Base-by-base conservation (phyloP, 2,797 vertebrate species). In the Epinephelus coioides region DNA sequence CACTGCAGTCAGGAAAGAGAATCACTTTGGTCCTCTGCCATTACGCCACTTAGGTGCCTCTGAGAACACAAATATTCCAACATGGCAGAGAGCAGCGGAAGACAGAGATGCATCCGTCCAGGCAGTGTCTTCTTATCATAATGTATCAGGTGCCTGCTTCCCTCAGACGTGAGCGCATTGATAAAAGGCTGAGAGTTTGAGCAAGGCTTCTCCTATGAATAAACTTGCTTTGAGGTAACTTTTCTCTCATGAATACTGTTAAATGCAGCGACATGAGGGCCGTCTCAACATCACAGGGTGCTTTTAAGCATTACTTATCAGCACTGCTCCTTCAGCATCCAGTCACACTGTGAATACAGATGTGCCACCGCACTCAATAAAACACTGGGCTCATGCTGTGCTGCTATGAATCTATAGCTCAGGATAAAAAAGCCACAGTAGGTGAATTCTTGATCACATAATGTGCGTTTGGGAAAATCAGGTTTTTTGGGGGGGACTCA, bases 191-290 rank as follows among this genome's bases (percentile, higher is more conserved):
- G 21, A 46, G 47, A 73, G 43, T 51, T 30, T 62, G 40, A 69
- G n/a, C 5, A 46, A 9, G 13, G 51, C 25, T 14, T 72, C 47
- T 44, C 17, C 23, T n/a, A 8, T 62, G 53, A 70, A 78, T 50
- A 14, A 70, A 73, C 38, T 79, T 54, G 11, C 51, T 73, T 68
- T 60, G 13, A 51, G 25, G 50, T 34, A 70, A 81, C 67, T 73
- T 84, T 79, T 47, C 77, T 66, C 23, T 59, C 76, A 84, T 85
- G 11, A 80, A 86, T 86, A 85, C 88, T 88, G 62, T 10, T 43
- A 43, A 65, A 73, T 0, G 49, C 72, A 68, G 80, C 81, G 27
- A 79, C 62, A 57, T 3, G 25, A 54, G 69, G 34, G 44, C 77
- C 34, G 73, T 66, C 72, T 12, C 8, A 62, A 63, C 83, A 63